Conservation (phyloP, 2,888 invertebrate genomes). For the Athripsodes cinereus region DNA sequence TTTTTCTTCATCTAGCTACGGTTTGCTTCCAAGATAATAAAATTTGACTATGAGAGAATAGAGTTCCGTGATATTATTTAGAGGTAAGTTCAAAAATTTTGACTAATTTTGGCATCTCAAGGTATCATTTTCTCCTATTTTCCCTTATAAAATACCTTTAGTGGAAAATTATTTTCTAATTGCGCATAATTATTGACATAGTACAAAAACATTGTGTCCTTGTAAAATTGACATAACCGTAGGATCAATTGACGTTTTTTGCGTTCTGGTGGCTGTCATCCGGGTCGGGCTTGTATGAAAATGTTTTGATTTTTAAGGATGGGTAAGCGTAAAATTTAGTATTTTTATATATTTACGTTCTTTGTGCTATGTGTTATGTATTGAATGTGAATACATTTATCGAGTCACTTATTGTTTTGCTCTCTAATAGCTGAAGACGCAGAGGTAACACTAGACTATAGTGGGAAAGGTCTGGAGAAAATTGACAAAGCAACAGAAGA, state of each 20-base stretch:
- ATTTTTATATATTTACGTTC: background rate
- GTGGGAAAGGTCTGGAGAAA: constrained; percentile 75
- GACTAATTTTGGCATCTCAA: too few species aligned
- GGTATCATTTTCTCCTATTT: too few species aligned
- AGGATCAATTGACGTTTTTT: background rate
- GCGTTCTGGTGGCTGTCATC: background rate
- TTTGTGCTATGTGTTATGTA: background rate
- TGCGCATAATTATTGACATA: too few species aligned
- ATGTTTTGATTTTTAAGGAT: constrained; percentile 5
- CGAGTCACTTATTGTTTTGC: background rate
- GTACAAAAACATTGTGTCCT: too few species aligned
- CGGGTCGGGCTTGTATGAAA: background rate
- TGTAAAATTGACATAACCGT: too few species aligned
- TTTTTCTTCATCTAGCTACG: too few species aligned
- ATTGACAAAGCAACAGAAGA: constrained; percentile 66
- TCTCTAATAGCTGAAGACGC: constrained; percentile 30
- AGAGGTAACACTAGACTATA: constrained; percentile 63
- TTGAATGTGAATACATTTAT: background rate
- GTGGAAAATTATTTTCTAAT: too few species aligned
- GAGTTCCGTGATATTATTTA: too few species aligned
- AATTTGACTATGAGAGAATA: too few species aligned
- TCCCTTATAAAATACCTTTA: too few species aligned
- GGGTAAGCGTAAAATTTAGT: background rate
- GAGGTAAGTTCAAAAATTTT: too few species aligned
- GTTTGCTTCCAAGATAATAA: too few species aligned